Conservation (phyloP, 2,888 invertebrate genomes). For the Steinernema hermaphroditum region DNA sequence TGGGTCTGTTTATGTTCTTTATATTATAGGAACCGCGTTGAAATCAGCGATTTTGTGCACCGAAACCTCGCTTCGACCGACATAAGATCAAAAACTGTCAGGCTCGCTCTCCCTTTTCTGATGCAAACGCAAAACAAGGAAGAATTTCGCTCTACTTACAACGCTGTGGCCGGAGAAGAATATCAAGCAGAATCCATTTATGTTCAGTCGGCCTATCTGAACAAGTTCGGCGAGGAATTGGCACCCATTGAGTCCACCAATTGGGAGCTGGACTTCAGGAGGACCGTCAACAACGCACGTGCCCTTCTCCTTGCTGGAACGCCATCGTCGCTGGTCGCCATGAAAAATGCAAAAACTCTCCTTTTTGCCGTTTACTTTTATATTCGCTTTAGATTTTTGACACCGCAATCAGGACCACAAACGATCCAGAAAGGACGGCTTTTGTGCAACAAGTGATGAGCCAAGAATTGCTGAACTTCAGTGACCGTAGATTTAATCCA, state of each 20-base stretch:
- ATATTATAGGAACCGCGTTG: background rate
- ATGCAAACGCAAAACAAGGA: background rate
- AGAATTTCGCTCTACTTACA: background rate
- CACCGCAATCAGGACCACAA: too few relatives aligned
- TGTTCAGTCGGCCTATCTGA: background rate
- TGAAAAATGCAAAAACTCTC: background rate
- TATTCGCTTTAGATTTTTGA: background rate
- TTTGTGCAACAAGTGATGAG: background rate
- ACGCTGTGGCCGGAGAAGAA: background rate
- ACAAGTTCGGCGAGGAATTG: conserved; percentile 1
- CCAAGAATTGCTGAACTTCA: conserved; percentile 4
- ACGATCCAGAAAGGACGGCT: background rate
- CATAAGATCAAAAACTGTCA: background rate
- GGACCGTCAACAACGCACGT: background rate
- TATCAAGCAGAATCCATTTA: background rate
- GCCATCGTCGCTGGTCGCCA: background rate
- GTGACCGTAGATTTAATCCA: background rate
- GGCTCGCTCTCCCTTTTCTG: background rate
- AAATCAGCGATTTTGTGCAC: background rate
- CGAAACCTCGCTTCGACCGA: background rate
- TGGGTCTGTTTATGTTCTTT: background rate
- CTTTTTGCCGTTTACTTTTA: background rate
- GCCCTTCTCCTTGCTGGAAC: background rate
- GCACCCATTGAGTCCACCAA: too few relatives aligned
- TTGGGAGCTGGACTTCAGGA: conserved; percentile 2